Evolutionary conservation across 2,888 invertebrate genomes (phyloP).

Genomic region (Phalera bucephala): DNA sequence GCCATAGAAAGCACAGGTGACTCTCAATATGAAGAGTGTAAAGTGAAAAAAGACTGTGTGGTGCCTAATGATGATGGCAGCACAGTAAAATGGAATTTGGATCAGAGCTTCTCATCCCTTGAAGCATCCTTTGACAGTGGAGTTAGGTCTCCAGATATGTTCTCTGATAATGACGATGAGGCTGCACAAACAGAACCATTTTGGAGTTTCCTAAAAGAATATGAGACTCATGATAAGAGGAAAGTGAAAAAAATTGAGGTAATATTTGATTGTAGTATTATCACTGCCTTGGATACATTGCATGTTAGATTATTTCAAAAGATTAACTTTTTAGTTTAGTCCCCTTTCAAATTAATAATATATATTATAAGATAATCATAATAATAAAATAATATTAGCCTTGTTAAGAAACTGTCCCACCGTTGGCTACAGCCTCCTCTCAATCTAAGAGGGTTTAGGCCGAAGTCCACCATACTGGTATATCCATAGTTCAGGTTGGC

Average conservation of each 20-base stretch:
- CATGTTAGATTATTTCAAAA: background rate
- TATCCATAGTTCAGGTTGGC: too few relatives aligned
- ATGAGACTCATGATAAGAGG: constrained; percentile 65
- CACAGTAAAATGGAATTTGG: constrained; percentile 62
- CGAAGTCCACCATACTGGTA: too few relatives aligned
- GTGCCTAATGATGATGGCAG: constrained; percentile 44
- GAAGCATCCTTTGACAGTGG: constrained; percentile 77
- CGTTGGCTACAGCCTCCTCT: too few relatives aligned
- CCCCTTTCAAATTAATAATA: too few relatives aligned
- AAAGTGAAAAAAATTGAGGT: constrained; percentile 71
- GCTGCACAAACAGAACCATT: constrained; percentile 53
- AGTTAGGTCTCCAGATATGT: constrained; percentile 85
- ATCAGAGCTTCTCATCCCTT: constrained; percentile 69
- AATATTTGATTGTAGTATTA: constrained; percentile 19
- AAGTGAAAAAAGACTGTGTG: constrained; percentile 38
- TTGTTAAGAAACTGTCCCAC: too few relatives aligned
- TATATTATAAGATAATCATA: too few relatives aligned
- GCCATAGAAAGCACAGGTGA: constrained; percentile 57
- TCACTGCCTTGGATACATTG: too few relatives aligned
- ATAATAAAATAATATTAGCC: too few relatives aligned
- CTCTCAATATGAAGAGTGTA: constrained; percentile 57
- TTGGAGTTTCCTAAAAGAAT: constrained; percentile 66
- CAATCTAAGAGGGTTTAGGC: too few relatives aligned
- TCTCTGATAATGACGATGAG: constrained; percentile 83
- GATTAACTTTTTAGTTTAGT: too few relatives aligned